A percentile compares a stretch with the other conserved stretches of the same genome.
These are phyloP conservation scores for Lophius americanus DNA, from an alignment of 2,797 vertebrate genomes.

Conservation along the genomic window DNA sequence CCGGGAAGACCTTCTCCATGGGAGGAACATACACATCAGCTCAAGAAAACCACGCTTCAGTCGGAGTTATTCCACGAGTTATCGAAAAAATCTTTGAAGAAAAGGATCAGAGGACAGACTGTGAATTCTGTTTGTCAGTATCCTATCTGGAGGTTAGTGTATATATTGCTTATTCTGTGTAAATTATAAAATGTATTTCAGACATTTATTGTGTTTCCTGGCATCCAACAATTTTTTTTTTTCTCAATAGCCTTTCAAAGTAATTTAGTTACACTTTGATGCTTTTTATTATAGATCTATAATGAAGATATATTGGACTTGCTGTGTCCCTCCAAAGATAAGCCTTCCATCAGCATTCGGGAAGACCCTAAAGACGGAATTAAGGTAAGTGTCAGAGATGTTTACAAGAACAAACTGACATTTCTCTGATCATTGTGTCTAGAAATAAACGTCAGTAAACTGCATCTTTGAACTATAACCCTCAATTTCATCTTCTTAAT, in stretches of 20 bases:
- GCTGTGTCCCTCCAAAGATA: slow-evolving; percentile 87
- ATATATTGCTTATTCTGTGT: neutral
- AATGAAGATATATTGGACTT: slow-evolving; percentile 97
- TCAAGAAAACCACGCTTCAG: slow-evolving; percentile 88
- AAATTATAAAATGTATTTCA: neutral
- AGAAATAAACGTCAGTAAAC: neutral
- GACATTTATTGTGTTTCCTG: neutral
- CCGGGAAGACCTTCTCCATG: slow-evolving; percentile 97
- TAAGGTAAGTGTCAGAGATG: slow-evolving; percentile 83
- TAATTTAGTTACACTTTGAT: slow-evolving; percentile 4
- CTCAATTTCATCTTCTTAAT: neutral
- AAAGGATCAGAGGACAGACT: slow-evolving; percentile 81
- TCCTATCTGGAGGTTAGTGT: slow-evolving; percentile 93
- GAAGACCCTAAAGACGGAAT: slow-evolving; percentile 97
- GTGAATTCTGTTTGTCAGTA: slow-evolving; percentile 86
- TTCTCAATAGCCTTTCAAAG: neutral
- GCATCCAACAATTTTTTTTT: neutral
- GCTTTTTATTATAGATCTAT: slow-evolving; percentile 86
- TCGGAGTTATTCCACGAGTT: slow-evolving; percentile 94
- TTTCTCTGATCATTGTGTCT: neutral
- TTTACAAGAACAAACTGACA: neutral
- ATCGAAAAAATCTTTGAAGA: slow-evolving; percentile 88
- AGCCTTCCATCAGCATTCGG: slow-evolving; percentile 87
- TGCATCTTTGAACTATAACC: neutral
- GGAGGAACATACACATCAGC: slow-evolving; percentile 91